Evolutionary conservation across 2,888 invertebrate genomes (phyloP).

Genomic region (Caenorhabditis panamensis): DNA sequence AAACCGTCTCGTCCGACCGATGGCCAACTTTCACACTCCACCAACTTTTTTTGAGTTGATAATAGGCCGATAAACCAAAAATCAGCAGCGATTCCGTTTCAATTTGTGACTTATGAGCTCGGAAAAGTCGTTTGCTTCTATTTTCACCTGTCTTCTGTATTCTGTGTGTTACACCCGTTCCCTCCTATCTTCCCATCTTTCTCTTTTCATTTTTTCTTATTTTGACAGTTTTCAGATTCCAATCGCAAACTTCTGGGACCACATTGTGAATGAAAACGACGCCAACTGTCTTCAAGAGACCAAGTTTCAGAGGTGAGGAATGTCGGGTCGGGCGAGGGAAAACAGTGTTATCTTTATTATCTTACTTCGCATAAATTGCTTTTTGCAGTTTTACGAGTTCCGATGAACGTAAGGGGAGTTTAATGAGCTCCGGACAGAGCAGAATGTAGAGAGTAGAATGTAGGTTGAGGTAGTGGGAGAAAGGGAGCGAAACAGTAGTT

Average conservation of each 20-base stretch:
- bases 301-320: conserved; percentile 38
- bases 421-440: conserved; percentile 3
- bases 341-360: conserved; percentile 6
- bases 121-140: neutral
- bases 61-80: too few relatives aligned
- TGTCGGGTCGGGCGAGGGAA: conserved; percentile 3
- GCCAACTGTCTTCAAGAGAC: conserved; percentile 13
- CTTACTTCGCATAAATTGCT: conserved; percentile 20
- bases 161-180: neutral
- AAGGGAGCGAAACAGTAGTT: neutral
- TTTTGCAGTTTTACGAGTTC: conserved; percentile 18
- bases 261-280: conserved; percentile 43
- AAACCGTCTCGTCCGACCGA: neutral
- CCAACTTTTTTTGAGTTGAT: neutral
- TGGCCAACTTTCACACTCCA: conserved; percentile 14
- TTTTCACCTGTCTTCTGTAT: neutral
- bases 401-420: conserved; percentile 16
- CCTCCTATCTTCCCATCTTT: neutral
- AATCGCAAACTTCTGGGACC: conserved; percentile 52
- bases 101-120: neutral
- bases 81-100: too few relatives aligned
- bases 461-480: neutral
- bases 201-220: neutral
- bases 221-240: conserved; percentile 23
- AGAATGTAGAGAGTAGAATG: conserved; percentile 31